phyloP scores from a whole-genome alignment of 2,888 invertebrate genomes.

The Hermaeophaga mercurialis region DNA sequence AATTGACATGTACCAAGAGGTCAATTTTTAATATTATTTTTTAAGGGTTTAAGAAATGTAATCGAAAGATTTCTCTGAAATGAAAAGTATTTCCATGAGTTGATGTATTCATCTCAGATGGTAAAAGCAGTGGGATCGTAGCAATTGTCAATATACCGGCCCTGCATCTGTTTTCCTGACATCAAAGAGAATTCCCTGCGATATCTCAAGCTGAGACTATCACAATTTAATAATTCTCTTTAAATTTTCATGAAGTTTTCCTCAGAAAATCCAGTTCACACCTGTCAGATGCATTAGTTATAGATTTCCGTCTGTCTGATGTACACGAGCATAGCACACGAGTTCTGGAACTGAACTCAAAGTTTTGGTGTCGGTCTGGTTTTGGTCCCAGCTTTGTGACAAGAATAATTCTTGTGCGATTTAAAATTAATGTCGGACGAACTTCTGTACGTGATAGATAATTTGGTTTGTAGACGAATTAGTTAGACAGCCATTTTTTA shows the following conservation, averaged over 20 bases:
- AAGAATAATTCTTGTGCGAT: slow-evolving; percentile 10
- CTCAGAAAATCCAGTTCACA: slow-evolving; percentile 14
- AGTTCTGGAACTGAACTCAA: slow-evolving; percentile 6
- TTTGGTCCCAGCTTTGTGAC: slow-evolving; percentile 8
- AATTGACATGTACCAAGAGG: no score
- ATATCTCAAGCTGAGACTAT: slow-evolving; percentile 10
- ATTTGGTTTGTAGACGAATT: slow-evolving; percentile 1
- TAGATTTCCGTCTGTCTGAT: slow-evolving; percentile 19
- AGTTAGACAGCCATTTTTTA: neutral
- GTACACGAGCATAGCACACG: neutral
- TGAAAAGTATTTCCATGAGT: no score
- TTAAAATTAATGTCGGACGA: slow-evolving; percentile 10
- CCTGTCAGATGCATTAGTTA: slow-evolving; percentile 20
- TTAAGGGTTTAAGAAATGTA: no score
- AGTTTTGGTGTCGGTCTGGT: neutral
- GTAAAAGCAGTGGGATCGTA: no score
- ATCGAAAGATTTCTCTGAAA: no score
- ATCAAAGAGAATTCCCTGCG: slow-evolving; percentile 5
- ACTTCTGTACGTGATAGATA: slow-evolving; percentile 4
- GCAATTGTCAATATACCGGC: no score
- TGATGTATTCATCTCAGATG: no score
- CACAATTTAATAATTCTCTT: slow-evolving; percentile 20
- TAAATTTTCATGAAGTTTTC: slow-evolving; percentile 21
- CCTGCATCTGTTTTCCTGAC: no score
- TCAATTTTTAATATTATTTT: no score